Base-by-base conservation (phyloP, 1,140 invertebrate species). In the Penaeus indicus region DNA sequence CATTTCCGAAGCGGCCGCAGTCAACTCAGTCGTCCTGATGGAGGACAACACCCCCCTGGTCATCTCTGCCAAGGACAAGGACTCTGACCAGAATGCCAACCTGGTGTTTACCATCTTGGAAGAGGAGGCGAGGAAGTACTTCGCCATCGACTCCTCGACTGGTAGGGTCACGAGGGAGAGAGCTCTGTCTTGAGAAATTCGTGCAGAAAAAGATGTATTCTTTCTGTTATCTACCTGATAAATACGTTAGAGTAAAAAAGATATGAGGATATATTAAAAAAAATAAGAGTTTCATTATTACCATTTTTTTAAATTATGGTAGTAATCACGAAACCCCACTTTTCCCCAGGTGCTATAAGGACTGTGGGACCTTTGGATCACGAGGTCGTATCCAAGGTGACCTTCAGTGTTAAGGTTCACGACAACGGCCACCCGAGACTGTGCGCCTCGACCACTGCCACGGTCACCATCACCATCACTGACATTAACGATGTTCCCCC, bases 401-500 rank as follows among this genome's bases (percentile, higher is more conserved):
- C 94, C n/a, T 98, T 98, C 92, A 95, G 95, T 90, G 97, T 98
- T 1, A 95, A 96, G 93, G 97, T 98, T 0, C 95, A 95, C 38
- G 98, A 99, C 93, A 94, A 96, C 90, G 98, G 97, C 5, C 92
- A 91, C 64, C 97, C 97, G 11, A 94, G 95, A 75, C 92, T 98
- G 47, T 95, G 95, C 11, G 96, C 97, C 13, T 95, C 95, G 95
- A 95, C 98, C 92, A n/a, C 90, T 32, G 91, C 94, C 22, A 87
- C 92, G 69, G 92, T 94, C 54, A 93, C 94, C 87, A 91, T 94
- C 32, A 94, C 94, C 1, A 95, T 99, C 0, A 95, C 97, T 90
- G 98, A 99, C 92, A 95, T 98, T 32, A 99, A 99, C 92, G 98
- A 99, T 92, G 97, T 98, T 91, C 94, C 96, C 0, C 98, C 98